Evolutionary conservation across 1,140 invertebrate species (phyloP).

Genomic region (Nasonia longicornis): DNA sequence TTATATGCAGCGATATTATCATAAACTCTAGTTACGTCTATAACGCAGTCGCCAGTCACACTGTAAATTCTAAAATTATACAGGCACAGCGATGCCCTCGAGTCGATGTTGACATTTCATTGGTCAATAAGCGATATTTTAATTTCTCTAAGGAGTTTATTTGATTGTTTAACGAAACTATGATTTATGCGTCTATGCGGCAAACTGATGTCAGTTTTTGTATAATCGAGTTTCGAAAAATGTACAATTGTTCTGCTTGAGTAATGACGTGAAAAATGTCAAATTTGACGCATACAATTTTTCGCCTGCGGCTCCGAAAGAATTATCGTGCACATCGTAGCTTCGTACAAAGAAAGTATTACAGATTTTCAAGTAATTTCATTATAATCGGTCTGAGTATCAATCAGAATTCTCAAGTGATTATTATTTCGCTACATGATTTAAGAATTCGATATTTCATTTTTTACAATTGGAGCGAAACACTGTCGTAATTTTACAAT

Average conservation of each 20-base stretch:
- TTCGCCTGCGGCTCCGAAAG: background rate
- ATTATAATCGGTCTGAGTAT: conserved; percentile 4
- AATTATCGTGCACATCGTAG: background rate
- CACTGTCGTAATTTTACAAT: conserved; percentile 7
- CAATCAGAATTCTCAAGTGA: background rate
- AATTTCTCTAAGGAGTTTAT: background rate
- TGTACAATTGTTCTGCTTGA: conserved; percentile 23
- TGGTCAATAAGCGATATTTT: conserved; percentile 33
- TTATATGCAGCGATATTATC: conserved; percentile 30
- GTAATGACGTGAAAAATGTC: conserved; percentile 17
- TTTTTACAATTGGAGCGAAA: conserved; percentile 31
- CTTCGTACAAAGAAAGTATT: conserved; percentile 7
- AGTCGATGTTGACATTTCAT: conserved; percentile 36
- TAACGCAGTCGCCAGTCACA: conserved; percentile 25
- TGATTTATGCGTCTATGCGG: background rate
- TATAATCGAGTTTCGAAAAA: background rate
- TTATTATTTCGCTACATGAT: conserved; percentile 26
- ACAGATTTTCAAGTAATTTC: background rate
- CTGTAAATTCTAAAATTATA: conserved; percentile 29
- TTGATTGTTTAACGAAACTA: background rate
- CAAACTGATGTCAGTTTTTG: background rate
- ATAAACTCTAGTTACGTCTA: conserved; percentile 29
- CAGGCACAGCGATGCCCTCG: conserved; percentile 39
- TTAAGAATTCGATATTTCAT: conserved; percentile 28
- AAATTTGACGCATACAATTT: background rate